Conservation (phyloP, 1,140 invertebrate genomes). For the Zeugodacus cucurbitae region DNA sequence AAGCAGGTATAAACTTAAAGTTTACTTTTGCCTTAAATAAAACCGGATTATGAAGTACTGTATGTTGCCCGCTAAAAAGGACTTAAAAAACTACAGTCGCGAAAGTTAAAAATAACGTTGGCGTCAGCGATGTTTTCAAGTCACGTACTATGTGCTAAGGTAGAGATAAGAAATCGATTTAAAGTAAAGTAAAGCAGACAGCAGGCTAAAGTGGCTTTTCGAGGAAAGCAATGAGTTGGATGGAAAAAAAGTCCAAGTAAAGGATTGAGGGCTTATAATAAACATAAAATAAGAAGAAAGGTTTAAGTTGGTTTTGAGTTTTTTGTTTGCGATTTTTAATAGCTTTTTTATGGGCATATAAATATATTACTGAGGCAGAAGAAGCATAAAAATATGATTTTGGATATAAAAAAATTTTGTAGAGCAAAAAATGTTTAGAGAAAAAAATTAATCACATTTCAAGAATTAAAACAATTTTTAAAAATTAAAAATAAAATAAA, state of each 20-base stretch:
- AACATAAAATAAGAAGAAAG: not conserved
- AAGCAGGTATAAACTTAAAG: slow-evolving; percentile 34
- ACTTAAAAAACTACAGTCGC: not conserved
- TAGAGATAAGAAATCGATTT: slow-evolving; percentile 30
- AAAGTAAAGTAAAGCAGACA: not conserved
- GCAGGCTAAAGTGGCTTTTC: not conserved
- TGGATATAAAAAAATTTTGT: no score
- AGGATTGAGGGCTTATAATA: not conserved
- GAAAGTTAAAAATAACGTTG: slow-evolving; percentile 37
- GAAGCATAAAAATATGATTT: no score
- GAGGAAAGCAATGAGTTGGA: not conserved
- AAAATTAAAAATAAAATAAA: no score
- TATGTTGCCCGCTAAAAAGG: not conserved
- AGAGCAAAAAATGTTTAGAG: no score
- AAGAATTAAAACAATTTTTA: no score
- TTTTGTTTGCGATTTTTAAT: not conserved
- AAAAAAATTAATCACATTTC: no score
- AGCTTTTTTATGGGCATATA: no score
- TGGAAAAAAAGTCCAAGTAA: not conserved
- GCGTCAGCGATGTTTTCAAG: slow-evolving; percentile 26
- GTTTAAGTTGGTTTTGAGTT: not conserved
- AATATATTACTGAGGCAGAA: no score
- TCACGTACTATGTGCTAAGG: not conserved
- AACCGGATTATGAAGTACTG: slow-evolving; percentile 23
- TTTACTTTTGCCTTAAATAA: not conserved